phyloP scores from a whole-genome alignment of 2,113 vertebrate genomes.

The Vimba vimba region DNA sequence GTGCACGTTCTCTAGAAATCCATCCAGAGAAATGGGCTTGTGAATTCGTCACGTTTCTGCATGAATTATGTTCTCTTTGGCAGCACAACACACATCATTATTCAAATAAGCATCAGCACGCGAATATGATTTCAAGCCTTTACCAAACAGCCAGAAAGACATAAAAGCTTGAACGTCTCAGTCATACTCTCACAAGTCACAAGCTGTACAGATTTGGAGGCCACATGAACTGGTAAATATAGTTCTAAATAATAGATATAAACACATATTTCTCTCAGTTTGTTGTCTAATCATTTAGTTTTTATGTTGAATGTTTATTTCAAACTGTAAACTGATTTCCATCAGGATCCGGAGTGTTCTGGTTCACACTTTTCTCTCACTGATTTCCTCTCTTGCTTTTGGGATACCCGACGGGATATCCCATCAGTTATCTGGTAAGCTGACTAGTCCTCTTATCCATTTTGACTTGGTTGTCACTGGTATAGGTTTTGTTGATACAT shows the following conservation, averaged over 20 bases:
- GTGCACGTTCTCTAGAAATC: background rate
- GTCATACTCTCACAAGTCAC: background rate
- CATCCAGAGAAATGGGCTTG: background rate
- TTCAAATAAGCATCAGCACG: conserved; percentile 58
- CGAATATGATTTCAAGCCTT: conserved; percentile 69
- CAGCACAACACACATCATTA: conserved; percentile 54
- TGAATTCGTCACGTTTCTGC: conserved; percentile 44
- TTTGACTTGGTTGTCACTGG: background rate
- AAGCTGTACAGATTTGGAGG: conserved; percentile 23
- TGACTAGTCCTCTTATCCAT: background rate
- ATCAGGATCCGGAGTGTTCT: conserved; percentile 48
- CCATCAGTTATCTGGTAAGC: conserved; percentile 64
- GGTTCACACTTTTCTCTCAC: conserved; percentile 48
- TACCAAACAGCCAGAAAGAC: background rate
- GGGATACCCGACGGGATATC: conserved; percentile 45
- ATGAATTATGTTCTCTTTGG: conserved; percentile 12
- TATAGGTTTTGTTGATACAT: background rate
- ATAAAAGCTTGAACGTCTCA: background rate
- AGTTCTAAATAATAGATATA: background rate
- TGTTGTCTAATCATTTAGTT: background rate
- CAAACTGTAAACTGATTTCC: background rate
- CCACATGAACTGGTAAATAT: conserved; percentile 69
- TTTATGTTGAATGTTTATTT: background rate
- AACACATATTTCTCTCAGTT: background rate
- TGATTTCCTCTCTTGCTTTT: conserved; percentile 41